phyloP scores from a whole-genome alignment of 2,113 vertebrate genomes.

The Vicugna pacos region DNA sequence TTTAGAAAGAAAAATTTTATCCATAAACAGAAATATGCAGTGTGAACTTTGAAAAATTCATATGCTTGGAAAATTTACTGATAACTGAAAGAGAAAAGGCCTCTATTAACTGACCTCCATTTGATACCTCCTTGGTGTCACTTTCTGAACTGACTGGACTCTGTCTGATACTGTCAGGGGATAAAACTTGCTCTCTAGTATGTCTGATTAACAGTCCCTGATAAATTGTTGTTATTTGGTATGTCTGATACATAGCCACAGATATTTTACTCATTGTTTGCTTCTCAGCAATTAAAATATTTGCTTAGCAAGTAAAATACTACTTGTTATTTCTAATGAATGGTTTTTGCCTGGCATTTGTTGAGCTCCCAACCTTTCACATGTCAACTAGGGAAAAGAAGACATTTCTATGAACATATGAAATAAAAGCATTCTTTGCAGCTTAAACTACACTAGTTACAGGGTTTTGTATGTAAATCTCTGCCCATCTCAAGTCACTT shows the following conservation, averaged over 20 bases:
- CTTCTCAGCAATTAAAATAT: neutral
- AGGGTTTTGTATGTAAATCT: neutral
- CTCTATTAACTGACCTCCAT: neutral
- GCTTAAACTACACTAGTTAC: neutral
- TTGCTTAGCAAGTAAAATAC: neutral
- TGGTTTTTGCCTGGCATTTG: neutral
- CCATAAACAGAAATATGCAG: neutral
- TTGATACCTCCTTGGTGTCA: neutral
- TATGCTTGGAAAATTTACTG: slow-evolving; percentile 23
- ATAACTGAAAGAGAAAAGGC: neutral
- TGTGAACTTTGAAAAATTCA: neutral
- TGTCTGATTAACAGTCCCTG: neutral
- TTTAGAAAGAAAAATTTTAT: neutral
- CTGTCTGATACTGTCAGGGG: neutral
- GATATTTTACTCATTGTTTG: neutral
- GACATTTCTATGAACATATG: neutral
- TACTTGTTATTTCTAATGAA: slow-evolving; percentile 16
- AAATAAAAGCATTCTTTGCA: neutral
- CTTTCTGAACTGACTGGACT: neutral
- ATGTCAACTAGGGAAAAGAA: neutral
- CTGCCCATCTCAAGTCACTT: neutral
- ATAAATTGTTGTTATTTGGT: neutral
- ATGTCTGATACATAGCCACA: neutral
- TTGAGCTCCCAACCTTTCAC: neutral
- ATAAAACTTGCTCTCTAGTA: neutral